Evolutionary conservation across 2,888 invertebrate species (phyloP).

Genomic region (Lasioglossum pauxillum): DNA sequence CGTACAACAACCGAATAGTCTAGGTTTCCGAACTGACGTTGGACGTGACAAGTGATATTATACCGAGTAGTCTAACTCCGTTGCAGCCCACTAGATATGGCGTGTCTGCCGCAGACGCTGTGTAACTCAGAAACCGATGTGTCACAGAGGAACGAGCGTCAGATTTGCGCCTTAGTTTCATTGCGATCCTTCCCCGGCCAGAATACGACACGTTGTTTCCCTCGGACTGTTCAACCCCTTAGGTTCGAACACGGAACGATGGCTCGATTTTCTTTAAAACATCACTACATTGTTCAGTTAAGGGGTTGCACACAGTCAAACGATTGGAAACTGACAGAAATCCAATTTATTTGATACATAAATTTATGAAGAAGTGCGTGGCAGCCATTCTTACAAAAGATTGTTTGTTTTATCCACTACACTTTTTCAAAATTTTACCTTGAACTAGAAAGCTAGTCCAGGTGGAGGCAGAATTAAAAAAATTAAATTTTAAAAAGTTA

Average conservation of each 20-base stretch:
- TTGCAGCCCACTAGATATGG: conserved; percentile 68
- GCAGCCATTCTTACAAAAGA: too few species aligned
- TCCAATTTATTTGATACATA: background rate
- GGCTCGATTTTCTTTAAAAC: background rate
- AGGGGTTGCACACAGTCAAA: too few species aligned
- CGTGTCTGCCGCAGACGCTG: conserved; percentile 78
- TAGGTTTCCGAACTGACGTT: conserved; percentile 74
- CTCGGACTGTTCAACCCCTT: background rate
- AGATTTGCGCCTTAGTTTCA: conserved; percentile 64
- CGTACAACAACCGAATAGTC: conserved; percentile 67
- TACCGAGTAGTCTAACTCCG: conserved; percentile 73
- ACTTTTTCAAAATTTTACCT: too few species aligned
- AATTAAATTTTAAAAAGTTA: too few species aligned
- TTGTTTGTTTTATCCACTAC: too few species aligned
- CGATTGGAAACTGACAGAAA: too few species aligned
- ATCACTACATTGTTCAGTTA: background rate
- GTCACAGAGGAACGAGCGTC: conserved; percentile 62
- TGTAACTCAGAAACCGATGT: conserved; percentile 78
- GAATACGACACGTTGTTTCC: conserved; percentile 33
- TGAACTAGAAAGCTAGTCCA: too few species aligned
- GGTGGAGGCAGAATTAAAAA: too few species aligned
- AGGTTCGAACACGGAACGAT: too few species aligned
- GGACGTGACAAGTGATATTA: conserved; percentile 81
- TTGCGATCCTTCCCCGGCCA: conserved; percentile 68
- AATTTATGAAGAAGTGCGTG: background rate